Base-by-base conservation (phyloP, 1,140 invertebrate genomes). In the Eumeta japonica region DNA sequence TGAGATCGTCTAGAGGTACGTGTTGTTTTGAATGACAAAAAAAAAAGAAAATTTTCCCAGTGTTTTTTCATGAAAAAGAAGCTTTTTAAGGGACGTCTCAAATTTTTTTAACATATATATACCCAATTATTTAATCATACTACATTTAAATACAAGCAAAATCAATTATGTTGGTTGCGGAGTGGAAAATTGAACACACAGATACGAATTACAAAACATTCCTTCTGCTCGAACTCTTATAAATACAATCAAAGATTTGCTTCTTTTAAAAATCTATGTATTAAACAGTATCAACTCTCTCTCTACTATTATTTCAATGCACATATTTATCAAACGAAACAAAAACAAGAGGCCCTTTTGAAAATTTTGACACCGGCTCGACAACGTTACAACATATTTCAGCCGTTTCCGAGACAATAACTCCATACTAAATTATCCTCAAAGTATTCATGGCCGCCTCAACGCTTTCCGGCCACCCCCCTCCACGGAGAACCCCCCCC, bases 361-460 rank as follows among this genome's bases (percentile, higher is more conserved):
- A n/a, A n/a, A n/a, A n/a, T n/a, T n/a, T n/a, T n/a, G n/a, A n/a
- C n/a, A n/a, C n/a, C n/a, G n/a, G n/a, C n/a, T n/a, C n/a, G n/a
- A n/a, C n/a, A n/a, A n/a, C n/a, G n/a, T n/a, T n/a, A n/a, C n/a
- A n/a, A n/a, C n/a, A n/a, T n/a, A n/a, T n/a, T 12, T 11, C 28
- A 10, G 28, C 7, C 28, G 49, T 49, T 41, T 41, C 27, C 33
- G 43, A 37, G 39, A 48, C 45, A n/a, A 60, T 54, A 60, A 58
- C 59, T 62, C 50, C 48, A 53, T 51, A 59, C 39, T 61, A 67
- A 63, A 63, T 63, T 67, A 67, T 62, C 58, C 52, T 41, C 45
- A 45, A 41, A 52, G 52, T 48, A 43, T 59, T 55, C 55, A 52
- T 52, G 51, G 44, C 46, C 54, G 51, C 53, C 54, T 54, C 52